Base-by-base conservation (phyloP, 2,888 invertebrate species). In the Polia nebulosa region DNA sequence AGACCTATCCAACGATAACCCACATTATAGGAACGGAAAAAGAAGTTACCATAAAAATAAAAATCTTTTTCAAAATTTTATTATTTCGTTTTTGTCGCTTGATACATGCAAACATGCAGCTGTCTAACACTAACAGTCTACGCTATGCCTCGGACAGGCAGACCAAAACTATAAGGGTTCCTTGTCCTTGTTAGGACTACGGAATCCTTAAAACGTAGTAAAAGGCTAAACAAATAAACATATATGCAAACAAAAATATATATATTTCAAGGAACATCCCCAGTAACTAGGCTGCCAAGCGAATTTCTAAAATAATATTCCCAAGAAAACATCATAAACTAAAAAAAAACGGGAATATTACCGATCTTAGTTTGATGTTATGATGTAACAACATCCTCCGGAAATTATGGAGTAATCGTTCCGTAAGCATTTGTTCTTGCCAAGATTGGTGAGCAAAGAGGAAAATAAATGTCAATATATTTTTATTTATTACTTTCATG, bases 361-460 rank as follows among this genome's bases (percentile, higher is more conserved):
- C 29, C 32, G 56, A 39, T 75, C n/a, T 32, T 51, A n/a, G 29
- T 63, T 36, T 34, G 25, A 32, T 61, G 36, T 49, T 63, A 32
- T 34, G 25, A 32, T 61, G 36, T 49, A 41, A 58, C 15, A 45
- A 59, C 17, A 61, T 56, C 51, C 41, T 20, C 17, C 59, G 41
- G 45, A 75, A 51, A 70, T 60, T 55, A 55, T 55, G 32, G 25
- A 47, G 34, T 60, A 60, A 49, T 60, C 55, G 53, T 45, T 76
- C 25, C 29, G 27, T 34, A 58, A 62, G 49, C 39, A 32, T 41
- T 58, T 59, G 56, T 47, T 66, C 66, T 49, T 52, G 49, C 25
- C 64, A 56, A 63, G 34, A 74, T 53, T 39, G 52, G 32, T 34
- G 36, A 67, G 52, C 34, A 29, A 66, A 56, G 45, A 47, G 69